phyloP scores from a whole-genome alignment of 2,113 vertebrate species.

The Erythrocercus mccallii region DNA sequence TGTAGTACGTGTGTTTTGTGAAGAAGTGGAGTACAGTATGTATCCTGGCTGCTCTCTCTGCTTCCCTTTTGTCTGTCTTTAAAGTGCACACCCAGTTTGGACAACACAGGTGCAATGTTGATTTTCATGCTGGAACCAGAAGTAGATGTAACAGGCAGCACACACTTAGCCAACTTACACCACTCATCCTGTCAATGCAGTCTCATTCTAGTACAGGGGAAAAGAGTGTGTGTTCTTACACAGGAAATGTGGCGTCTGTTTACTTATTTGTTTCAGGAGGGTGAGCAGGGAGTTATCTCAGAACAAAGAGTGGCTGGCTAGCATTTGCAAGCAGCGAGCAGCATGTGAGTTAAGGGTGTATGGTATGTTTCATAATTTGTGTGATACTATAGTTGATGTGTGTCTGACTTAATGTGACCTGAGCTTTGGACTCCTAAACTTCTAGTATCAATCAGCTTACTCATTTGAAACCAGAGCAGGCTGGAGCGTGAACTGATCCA shows the following conservation, averaged over 20 bases:
- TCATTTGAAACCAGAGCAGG: not conserved
- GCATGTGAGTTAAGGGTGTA: not conserved
- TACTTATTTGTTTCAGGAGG: not conserved
- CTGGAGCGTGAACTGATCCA: not conserved
- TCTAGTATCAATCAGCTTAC: not conserved
- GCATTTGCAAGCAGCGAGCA: not conserved
- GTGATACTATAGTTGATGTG: not conserved
- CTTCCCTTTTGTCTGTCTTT: not conserved
- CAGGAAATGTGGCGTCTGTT: not conserved
- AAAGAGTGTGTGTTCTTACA: not conserved
- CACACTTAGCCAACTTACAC: not conserved
- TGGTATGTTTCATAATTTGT: not conserved
- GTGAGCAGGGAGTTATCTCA: not conserved
- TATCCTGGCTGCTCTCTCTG: not conserved
- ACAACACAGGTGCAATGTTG: constrained; percentile 6
- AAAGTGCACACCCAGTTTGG: not conserved
- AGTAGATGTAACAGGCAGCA: not conserved
- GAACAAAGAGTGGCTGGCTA: not conserved
- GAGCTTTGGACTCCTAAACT: not conserved
- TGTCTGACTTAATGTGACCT: not conserved
- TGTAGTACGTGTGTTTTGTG: not conserved
- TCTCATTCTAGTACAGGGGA: not conserved
- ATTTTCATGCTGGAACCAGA: constrained; percentile 20
- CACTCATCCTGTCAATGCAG: not conserved
- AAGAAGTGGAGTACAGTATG: not conserved